Conservation (phyloP, 2,113 vertebrate genomes). For the Sapayoa aenigma region DNA sequence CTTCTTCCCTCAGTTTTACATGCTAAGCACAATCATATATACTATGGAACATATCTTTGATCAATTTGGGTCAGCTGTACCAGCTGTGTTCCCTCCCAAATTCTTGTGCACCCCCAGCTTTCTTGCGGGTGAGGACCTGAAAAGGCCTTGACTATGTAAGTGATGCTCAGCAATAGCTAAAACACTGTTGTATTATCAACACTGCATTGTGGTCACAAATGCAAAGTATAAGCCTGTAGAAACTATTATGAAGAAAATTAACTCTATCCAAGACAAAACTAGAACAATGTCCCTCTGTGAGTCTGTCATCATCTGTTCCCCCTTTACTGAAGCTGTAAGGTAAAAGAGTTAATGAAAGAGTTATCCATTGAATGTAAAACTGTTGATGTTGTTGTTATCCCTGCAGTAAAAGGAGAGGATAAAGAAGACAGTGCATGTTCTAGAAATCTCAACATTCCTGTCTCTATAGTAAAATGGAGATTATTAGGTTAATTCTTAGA, state of each 20-base stretch:
- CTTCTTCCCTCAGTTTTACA: neutral
- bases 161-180: neutral
- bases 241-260: neutral
- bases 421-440: neutral
- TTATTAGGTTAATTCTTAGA: neutral
- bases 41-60: neutral
- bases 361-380: neutral
- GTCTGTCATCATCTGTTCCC: neutral
- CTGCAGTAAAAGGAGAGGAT: neutral
- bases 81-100: rapidly evolving
- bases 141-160: neutral
- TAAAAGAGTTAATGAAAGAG: neutral
- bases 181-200: neutral
- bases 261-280: neutral
- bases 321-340: neutral
- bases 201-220: neutral
- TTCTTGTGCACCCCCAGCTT: neutral
- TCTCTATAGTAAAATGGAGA: neutral
- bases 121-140: neutral
- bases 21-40: neutral
- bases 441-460: neutral
- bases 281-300: neutral
- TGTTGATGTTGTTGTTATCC: neutral
- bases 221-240: neutral
- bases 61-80: neutral